Conservation (phyloP, 1,140 invertebrate species). For the Steinernema feltiae region DNA sequence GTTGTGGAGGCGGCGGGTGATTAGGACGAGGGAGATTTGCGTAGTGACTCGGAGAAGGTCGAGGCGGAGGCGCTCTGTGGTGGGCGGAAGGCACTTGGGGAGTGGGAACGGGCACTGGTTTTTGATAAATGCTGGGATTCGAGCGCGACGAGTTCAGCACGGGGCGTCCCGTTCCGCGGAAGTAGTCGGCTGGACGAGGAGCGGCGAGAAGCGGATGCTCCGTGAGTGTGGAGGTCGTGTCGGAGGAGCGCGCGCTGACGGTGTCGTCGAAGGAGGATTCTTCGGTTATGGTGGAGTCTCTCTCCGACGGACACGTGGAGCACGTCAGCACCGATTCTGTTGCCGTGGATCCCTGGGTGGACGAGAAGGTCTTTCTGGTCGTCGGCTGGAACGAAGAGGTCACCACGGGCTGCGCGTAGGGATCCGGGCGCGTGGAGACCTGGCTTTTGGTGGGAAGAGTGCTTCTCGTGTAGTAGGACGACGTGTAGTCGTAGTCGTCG, state of each 20-base stretch:
- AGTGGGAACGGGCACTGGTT: conserved; percentile 7
- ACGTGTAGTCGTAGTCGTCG: conserved; percentile 15
- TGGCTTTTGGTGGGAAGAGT: background rate
- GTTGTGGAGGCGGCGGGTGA: conserved; percentile 1
- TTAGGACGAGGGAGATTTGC: background rate
- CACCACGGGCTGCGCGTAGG: conserved; percentile 10
- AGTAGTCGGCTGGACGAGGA: conserved; percentile 16
- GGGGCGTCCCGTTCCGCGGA: conserved; percentile 13
- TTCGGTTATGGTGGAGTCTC: conserved; percentile 19
- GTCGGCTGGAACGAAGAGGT: background rate
- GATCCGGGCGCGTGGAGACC: conserved; percentile 19
- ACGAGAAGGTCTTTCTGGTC: background rate
- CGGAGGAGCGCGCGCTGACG: background rate
- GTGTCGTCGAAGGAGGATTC: conserved; percentile 17
- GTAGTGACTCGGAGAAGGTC: background rate
- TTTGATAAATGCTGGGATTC: conserved; percentile 10
- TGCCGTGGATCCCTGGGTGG: background rate
- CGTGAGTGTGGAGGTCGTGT: background rate
- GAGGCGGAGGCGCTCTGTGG: background rate
- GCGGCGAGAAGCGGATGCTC: background rate
- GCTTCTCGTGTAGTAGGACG: background rate
- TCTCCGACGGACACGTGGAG: conserved; percentile 20
- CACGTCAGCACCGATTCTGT: conserved; percentile 15
- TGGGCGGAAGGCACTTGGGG: conserved; percentile 11
- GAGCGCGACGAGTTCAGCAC: conserved; percentile 14